Evolutionary conservation across 2,113 vertebrate species (phyloP), one percentile per base, ranked within the genome.

Genomic region (Zapornia atra): DNA sequence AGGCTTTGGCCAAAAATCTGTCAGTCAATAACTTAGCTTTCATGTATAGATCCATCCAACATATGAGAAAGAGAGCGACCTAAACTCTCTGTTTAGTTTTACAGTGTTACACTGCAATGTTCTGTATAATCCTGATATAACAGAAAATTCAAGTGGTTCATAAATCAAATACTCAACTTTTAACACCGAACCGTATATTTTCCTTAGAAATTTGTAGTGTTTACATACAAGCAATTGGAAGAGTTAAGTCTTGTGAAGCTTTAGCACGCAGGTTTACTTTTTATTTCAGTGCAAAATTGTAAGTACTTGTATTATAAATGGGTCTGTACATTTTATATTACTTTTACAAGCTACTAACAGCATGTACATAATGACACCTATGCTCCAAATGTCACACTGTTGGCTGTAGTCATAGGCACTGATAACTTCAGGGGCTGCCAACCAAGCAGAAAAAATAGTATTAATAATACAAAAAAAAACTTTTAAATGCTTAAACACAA

Each of bases 311-410:
- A 92, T 90, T 90, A 88, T 94, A 90, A 89, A 96, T 84, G 87
- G 71, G 42, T 68, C 48, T 94, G 81, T 85, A 93, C 86, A 82
- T 92, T 97, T 93, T 86, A 86, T 94, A 93, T 76, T 93, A 94
- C 98, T 93, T 94, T 97, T 98, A 92, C 68, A 96, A 97, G 65
- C 71, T 98, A 98, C 99, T 99, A 98, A 99, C 99, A 99, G 97
- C 96, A 98, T 98, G 96, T 99, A 99, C 99, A 99, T 99, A 96
- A 99, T 98, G 97, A 99, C 98, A 88, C 98, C 99, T 94, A 98
- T 98, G 98, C 99, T 99, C 99, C 98, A 99, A 86, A 99, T 97
- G 86, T 99, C 99, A 96, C 98, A 98, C 98, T 98, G 98, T 84
- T 99, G 98, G 94, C 98, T 99, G 90, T 99, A 99, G 92, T 99